Percentiles rank a stretch among this genome's conserved stretches.
phyloP scores from a whole-genome alignment of 2,797 vertebrate genomes.

The Cyclopterus lumpus region DNA sequence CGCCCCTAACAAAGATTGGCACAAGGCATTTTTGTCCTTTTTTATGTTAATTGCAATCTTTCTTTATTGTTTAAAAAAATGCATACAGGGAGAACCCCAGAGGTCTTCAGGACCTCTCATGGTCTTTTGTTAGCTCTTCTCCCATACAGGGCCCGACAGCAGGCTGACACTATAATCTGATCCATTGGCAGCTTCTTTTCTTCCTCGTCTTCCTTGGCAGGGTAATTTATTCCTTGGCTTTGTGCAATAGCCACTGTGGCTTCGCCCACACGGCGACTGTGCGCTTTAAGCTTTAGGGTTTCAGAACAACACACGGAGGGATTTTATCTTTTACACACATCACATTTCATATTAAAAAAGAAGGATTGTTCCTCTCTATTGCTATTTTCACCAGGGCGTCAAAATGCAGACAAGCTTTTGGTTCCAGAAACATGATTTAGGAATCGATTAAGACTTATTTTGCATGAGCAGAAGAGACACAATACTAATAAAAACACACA shows the following conservation, averaged over 20 bases:
- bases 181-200: constrained; percentile 58
- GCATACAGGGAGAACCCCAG: constrained; percentile 15
- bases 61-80: constrained; percentile 18
- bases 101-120: constrained; percentile 13
- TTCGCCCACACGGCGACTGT: constrained; percentile 37
- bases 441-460: constrained; percentile 59
- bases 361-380: constrained; percentile 30
- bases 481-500: constrained; percentile 28
- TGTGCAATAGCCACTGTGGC: constrained; percentile 50
- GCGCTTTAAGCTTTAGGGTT: constrained; percentile 58
- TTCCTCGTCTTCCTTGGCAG: constrained; percentile 38
- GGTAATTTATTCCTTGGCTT: constrained; percentile 56
- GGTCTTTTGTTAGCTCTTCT: constrained; percentile 17
- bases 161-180: constrained; percentile 27
- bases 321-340: constrained; percentile 10
- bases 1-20: constrained; percentile 51
- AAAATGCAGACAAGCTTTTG: constrained; percentile 36
- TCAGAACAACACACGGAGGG: constrained; percentile 31
- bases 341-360: constrained; percentile 29
- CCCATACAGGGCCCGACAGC: constrained; percentile 21
- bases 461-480: constrained; percentile 43
- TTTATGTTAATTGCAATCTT: constrained; percentile 56
- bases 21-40: constrained; percentile 55
- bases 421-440: constrained; percentile 50
- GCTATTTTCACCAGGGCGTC: constrained; percentile 28